Percentiles rank a stretch among this genome's conserved stretches.
These are phyloP conservation scores for Delphinapterus leucas DNA, from an alignment of 2,113 vertebrate species.

Conservation along the genomic window DNA sequence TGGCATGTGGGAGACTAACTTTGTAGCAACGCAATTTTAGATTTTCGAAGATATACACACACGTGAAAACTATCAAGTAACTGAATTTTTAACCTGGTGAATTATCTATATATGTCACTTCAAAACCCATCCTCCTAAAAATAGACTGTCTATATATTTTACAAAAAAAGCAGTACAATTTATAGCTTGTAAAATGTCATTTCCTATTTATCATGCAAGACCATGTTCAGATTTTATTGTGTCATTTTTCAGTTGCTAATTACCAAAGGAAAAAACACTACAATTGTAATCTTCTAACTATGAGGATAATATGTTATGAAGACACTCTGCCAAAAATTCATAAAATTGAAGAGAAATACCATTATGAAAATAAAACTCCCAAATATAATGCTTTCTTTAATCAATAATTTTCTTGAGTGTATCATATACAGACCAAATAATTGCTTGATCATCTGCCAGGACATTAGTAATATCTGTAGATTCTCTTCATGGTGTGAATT, in stretches of 20 bases:
- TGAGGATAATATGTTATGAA: conserved; percentile 61
- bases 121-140: conserved; percentile 57
- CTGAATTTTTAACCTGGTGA: conserved; percentile 44
- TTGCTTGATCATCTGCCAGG: conserved; percentile 73
- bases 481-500: conserved; percentile 69
- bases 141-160: conserved; percentile 60
- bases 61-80: conserved; percentile 57
- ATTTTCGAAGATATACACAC: conserved; percentile 6
- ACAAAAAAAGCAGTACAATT: conserved; percentile 61
- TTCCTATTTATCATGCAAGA: conserved; percentile 70
- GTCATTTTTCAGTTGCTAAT: conserved; percentile 72
- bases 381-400: conserved; percentile 33
- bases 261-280: conserved; percentile 70
- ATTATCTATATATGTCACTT: conserved; percentile 47
- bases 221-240: conserved; percentile 64
- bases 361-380: conserved; percentile 74
- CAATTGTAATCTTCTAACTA: conserved; percentile 46
- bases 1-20: conserved; percentile 35
- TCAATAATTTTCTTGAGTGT: conserved; percentile 68
- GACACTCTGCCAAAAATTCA: conserved; percentile 62
- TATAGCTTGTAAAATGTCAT: conserved; percentile 58
- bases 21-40: conserved; percentile 40
- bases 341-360: conserved; percentile 17
- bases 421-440: conserved; percentile 59
- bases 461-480: conserved; percentile 70